A percentile compares a stretch with the other conserved stretches of the same genome.
Conservation (phyloP, 1,140 invertebrate species). For the Macrotrachela quadricornifera region DNA sequence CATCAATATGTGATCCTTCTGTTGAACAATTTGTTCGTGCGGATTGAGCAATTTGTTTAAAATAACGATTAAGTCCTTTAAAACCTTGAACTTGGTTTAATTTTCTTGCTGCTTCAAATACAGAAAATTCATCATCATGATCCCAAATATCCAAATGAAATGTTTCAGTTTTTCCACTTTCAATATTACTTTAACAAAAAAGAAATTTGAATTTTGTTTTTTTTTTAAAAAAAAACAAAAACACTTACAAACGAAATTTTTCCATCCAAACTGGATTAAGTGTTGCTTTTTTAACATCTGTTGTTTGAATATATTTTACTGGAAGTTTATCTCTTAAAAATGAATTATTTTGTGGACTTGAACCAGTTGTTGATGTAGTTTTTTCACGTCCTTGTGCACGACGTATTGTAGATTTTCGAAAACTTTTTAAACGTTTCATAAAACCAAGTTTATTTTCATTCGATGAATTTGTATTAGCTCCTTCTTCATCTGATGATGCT, state of each 20-base stretch:
- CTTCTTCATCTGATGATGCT: background rate
- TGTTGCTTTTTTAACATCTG: conserved; percentile 66
- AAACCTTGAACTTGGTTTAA: conserved; percentile 77
- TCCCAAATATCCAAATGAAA: conserved; percentile 87
- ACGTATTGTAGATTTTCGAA: no score
- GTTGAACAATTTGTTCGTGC: conserved; percentile 50
- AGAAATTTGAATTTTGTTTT: background rate
- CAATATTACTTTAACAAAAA: conserved; percentile 47
- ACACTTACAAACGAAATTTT: conserved; percentile 77
- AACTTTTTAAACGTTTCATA: no score
- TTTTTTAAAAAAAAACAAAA: background rate
- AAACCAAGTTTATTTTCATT: no score
- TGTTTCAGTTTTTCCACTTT: conserved; percentile 59
- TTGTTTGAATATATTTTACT: conserved; percentile 74
- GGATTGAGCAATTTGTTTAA: conserved; percentile 87
- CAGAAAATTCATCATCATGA: conserved; percentile 61
- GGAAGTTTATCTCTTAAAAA: conserved; percentile 38
- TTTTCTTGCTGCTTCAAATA: conserved; percentile 74
- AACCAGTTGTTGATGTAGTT: no score
- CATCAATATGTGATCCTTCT: conserved; percentile 49
- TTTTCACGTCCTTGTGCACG: no score
- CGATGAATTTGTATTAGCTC: no score
- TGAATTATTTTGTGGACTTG: no score
- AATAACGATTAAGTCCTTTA: conserved; percentile 69
- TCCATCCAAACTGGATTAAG: conserved; percentile 84